Evolutionary conservation across 2,113 vertebrate genomes (phyloP), one percentile per base, ranked within the genome.

Genomic region (Centrocercus urophasianus): DNA sequence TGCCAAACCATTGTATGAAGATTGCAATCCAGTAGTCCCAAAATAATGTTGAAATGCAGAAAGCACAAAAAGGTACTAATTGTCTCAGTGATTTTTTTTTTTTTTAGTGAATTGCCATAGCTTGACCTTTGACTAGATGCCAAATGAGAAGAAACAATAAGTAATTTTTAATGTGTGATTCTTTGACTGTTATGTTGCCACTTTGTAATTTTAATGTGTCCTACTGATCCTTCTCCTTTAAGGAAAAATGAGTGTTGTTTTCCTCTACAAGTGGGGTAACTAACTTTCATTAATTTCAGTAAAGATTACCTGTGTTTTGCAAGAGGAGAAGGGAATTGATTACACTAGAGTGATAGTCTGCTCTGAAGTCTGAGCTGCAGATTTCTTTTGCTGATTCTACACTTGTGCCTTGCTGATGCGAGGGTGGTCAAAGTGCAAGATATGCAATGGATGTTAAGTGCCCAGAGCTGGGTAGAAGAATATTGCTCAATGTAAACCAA

Each of bases 181-280:
- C 40, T 88, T 94, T 82, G 80, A 95, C 93, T 93, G 82, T 91
- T 95, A 79, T 13, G 74, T 90, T 95, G 85, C 95, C 95, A 96
- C 97, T 97, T 96, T 97, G 80, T 90, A 92, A 82, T 73, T 90
- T 75, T 96, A 95, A 90, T 85, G 82, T 90, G 47, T 90, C 94
- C 93, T 96, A 88, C 96, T 96, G 97, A 96, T 95, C 73, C 78
- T 88, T 91, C 80, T 95, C 27, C 95, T 91, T 56, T 91, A 69
- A 91, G 87, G 91, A 86, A 88, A 74, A 90, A 64, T n/a, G 36
- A 83, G n/a, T 14, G 3, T 56, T 59, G 38, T 72, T 93, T 79
- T 96, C 84, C 76, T 91, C 50, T 88, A 64, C 77, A 86, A 94
- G 66, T 21, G 24, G 80, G 50, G 54, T 71, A 0, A 78, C 59